These are phyloP conservation scores for Jordanella pulchra DNA, from an alignment of 2,797 vertebrate species.

Conservation along the genomic window DNA sequence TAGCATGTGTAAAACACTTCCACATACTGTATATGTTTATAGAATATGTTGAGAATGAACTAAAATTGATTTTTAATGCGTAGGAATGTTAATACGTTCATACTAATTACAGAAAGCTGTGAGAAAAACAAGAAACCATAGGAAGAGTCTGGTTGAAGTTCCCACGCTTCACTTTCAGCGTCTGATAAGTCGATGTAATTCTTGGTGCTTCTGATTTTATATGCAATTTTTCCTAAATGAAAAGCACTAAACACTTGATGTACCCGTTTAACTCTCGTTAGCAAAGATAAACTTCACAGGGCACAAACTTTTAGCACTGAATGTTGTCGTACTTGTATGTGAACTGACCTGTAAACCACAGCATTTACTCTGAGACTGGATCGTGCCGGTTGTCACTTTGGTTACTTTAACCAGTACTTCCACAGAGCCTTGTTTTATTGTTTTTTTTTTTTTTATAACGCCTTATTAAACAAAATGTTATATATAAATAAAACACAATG, in stretches of 20 bases:
- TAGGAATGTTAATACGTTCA: slow-evolving; percentile 47
- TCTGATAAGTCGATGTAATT: slow-evolving; percentile 34
- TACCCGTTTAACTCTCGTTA: slow-evolving; percentile 35
- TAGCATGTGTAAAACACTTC: slow-evolving; percentile 59
- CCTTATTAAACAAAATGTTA: slow-evolving; percentile 67
- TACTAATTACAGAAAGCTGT: slow-evolving; percentile 36
- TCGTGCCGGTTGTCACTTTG: slow-evolving; percentile 49
- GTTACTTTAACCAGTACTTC: slow-evolving; percentile 44
- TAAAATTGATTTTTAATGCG: slow-evolving; percentile 43
- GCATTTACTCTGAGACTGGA: slow-evolving; percentile 59
- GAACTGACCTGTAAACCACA: slow-evolving; percentile 61
- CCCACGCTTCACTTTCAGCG: slow-evolving; percentile 16
- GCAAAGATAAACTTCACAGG: slow-evolving; percentile 42
- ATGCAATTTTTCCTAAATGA: slow-evolving; percentile 53
- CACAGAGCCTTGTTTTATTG: slow-evolving; percentile 42
- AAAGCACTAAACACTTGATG: slow-evolving; percentile 50
- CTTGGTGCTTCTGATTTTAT: slow-evolving; percentile 39
- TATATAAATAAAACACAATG: slow-evolving; percentile 62
- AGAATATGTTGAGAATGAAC: slow-evolving; percentile 45
- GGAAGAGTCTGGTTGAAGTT: slow-evolving; percentile 33
- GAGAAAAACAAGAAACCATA: slow-evolving; percentile 66
- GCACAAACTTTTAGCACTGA: slow-evolving; percentile 59
- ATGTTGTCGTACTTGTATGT: slow-evolving; percentile 20
- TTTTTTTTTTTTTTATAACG: slow-evolving; percentile 53
- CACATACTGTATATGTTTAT: slow-evolving; percentile 56